Evolutionary conservation across 2,888 invertebrate genomes (phyloP), one percentile per base, ranked within the genome.

Genomic region (Spisula solida): DNA sequence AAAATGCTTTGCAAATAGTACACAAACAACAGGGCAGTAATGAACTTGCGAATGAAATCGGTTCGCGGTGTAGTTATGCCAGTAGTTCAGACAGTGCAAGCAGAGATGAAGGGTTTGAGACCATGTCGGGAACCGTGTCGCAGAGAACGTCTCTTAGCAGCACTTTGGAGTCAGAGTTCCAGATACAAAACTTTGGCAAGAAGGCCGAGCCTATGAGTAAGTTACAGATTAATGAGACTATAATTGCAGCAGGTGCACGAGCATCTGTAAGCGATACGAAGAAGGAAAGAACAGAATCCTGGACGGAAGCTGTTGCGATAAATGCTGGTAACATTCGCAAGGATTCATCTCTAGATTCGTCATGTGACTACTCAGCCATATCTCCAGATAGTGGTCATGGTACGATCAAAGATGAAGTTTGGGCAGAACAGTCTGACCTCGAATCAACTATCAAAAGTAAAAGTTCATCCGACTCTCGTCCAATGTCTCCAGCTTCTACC

Each of bases 71-170:
- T 88, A 95, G 95, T 88, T 94, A 94, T 86, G 94, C 95, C 56
- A 95, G 95, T 83, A 94, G 94, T 85, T 94, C 94, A 79, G 95
- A 95, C 87, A 94, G 94, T 88, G 94, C 94, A 75, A 91, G 95
- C 80, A 90, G 95, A 56, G 96, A 96, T 90, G 96, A 96, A 92
- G 96, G 96, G 25, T 96, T 96, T 91, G 96, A 96, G 81, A 95
- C 95, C 8, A 94, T 95, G 94, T 95, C 95, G 12, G 95, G 94
- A 47, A 95, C 95, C 25, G 93, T 95, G 70, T 96, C 96, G 10
- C 96, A 96, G 85, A 93, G 96, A 75, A 96, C 96, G 0, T 96
- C 96, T 8, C 93, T 96, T 89, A 96, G 95, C 91, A 96, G 96
- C 89, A 96, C 95, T 0, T 90, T 96, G 31, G 96, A 96, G 81